Percentiles rank a stretch among this genome's conserved stretches.
Conservation (phyloP, 64 coral and sea anemone species). For the Montipora efflorescens region DNA sequence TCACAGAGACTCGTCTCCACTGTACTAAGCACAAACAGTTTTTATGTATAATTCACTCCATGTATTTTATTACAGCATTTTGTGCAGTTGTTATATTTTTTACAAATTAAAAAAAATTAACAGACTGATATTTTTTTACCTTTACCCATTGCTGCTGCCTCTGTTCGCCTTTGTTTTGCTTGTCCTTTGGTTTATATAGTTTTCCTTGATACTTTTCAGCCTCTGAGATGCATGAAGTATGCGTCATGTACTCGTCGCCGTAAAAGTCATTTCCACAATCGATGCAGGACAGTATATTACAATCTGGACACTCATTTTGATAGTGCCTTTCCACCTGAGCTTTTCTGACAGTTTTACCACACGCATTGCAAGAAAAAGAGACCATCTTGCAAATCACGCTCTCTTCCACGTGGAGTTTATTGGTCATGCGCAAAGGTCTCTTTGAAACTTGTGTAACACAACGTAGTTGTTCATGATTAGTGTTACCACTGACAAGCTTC, state of each 20-base stretch:
- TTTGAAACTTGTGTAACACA: not conserved
- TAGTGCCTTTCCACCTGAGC: constrained; percentile 98
- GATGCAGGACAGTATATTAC: constrained; percentile 89
- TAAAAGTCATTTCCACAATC: constrained; percentile 95
- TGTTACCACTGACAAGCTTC: not conserved
- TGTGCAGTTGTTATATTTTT: too few relatives aligned
- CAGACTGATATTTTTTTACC: constrained; percentile 28
- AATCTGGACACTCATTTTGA: constrained; percentile 76
- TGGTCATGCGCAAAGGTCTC: not conserved
- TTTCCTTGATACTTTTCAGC: constrained; percentile 99
- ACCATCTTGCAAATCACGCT: constrained; percentile 53
- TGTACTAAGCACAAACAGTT: too few relatives aligned
- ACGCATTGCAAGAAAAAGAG: constrained; percentile 92
- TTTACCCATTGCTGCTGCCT: constrained; percentile 98
- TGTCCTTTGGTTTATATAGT: constrained; percentile 94
- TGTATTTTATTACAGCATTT: too few relatives aligned
- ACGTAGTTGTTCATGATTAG: not conserved
- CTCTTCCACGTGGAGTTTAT: constrained; percentile 23
- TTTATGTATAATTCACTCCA: too few relatives aligned
- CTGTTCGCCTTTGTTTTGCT: constrained; percentile 87
- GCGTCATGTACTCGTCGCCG: constrained; percentile 83
- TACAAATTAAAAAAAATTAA: not conserved
- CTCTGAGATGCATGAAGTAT: constrained; percentile 93
- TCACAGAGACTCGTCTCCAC: too few relatives aligned
- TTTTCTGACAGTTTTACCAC: constrained; percentile 91